Evolutionary conservation across 2,797 vertebrate species (phyloP), one percentile per base, ranked within the genome.

Genomic region (Podargus strigoides): DNA sequence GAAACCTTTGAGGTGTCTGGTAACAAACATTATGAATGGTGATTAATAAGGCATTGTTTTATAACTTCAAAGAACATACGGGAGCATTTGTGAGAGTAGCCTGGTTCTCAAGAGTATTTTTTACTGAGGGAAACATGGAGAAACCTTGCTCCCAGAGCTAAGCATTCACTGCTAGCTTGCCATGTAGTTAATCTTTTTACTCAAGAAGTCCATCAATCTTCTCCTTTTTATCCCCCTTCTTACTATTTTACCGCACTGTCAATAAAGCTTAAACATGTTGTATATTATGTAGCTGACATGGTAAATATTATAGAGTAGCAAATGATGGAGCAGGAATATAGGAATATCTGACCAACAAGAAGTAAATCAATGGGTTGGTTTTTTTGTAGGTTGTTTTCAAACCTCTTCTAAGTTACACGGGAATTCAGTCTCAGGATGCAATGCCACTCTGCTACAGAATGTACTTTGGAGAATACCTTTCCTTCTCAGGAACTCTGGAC

Each of bases 381-480:
- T 83, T 28, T 95, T 90, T 91, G 52, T 78, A 99, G 99, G 99
- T 99, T 92, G 99, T 99, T 93, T 99, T 99, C 97, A 99, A 98
- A 94, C 99, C 99, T 85, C 97, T 99, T 85, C 97, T 99, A 84
- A 99, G 98, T 97, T 98, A 99, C 96, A 99, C 98, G 0, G 99
- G 99, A 56, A 99, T 99, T 97, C 99, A 99, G 96, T 98, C 99
- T 14, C 99, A 99, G 94, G 99, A 99, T 92, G 90, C 98, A 16
- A 97, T 99, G 87, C 99, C 99, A 3, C 98, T 99, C 37, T 99
- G 99, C 97, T 99, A 99, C 95, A 98, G 98, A 95, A 99, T 99
- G 99, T 99, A 99, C 96, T 99, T 99, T 9, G 99, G 99, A 79
- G 99, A 99, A 87, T 98, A 99, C 86, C 97, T 99, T 78, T 99